phyloP scores from a whole-genome alignment of 2,113 vertebrate species.

The Rhea pennata region DNA sequence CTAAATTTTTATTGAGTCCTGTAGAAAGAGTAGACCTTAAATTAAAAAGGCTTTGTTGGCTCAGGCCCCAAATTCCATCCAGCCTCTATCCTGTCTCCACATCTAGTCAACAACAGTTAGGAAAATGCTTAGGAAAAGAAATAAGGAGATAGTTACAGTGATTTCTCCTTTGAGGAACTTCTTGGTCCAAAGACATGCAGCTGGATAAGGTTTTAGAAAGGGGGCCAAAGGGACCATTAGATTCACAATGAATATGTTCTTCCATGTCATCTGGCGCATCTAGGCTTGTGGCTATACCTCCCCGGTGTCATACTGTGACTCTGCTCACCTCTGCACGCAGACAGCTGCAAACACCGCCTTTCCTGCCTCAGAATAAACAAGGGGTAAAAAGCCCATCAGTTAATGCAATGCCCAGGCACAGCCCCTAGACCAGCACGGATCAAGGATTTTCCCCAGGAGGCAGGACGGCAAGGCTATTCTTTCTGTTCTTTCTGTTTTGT shows the following conservation, averaged over 20 bases:
- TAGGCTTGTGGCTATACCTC: not conserved
- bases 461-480: not conserved
- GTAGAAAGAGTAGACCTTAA: not conserved
- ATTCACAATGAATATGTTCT: not conserved
- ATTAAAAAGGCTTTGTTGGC: not conserved
- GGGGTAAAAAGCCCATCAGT: not conserved
- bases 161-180: not conserved
- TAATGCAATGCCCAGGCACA: not conserved
- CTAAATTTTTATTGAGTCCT: not conserved
- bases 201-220: not conserved
- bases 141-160: rapidly evolving
- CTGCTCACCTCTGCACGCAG: not conserved
- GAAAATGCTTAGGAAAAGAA: not conserved
- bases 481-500: not conserved
- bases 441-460: not conserved
- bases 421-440: not conserved
- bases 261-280: not conserved
- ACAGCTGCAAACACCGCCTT: not conserved
- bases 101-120: not conserved
- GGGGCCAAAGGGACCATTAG: not conserved
- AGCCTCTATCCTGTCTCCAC: not conserved
- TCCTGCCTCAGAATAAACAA: not conserved
- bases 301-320: not conserved
- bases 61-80: not conserved
- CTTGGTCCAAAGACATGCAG: not conserved